A percentile compares a stretch with the other conserved stretches of the same genome.
Conservation (phyloP, 2,113 vertebrate species). For the Edolisoma coerulescens region DNA sequence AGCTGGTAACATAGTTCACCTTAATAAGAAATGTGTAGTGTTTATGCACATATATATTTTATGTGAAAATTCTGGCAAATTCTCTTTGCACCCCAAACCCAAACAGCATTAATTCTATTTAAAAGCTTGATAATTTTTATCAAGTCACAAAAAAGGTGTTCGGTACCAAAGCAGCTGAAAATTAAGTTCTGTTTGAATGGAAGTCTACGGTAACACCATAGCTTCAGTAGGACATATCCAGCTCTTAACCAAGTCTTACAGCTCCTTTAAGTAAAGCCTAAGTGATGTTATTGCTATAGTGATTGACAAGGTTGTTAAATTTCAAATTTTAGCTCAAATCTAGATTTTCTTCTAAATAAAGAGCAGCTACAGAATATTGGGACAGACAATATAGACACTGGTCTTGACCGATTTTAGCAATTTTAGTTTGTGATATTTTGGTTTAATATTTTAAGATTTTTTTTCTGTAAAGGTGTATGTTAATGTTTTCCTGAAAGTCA, state of each 20-base stretch:
- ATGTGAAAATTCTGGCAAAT: slow-evolving; percentile 23
- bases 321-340: background rate
- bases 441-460: background rate
- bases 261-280: background rate
- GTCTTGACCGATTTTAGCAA: background rate
- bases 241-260: background rate
- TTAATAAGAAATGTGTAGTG: background rate
- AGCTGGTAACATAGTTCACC: slow-evolving; percentile 7
- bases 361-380: background rate
- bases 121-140: slow-evolving; percentile 42
- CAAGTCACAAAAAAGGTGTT: slow-evolving; percentile 45
- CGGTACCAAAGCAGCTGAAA: slow-evolving; percentile 13
- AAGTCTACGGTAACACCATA: background rate
- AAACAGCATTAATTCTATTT: slow-evolving; percentile 18
- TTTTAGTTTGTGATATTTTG: background rate
- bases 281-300: background rate
- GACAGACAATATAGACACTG: background rate
- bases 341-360: background rate
- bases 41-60: slow-evolving; percentile 2
- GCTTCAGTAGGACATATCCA: background rate
- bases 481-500: background rate
- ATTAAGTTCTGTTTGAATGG: slow-evolving; percentile 26
- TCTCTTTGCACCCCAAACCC: slow-evolving; percentile 39
- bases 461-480: background rate
- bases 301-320: background rate